Conservation (phyloP, 2,888 invertebrate genomes). For the Hedya salicella region DNA sequence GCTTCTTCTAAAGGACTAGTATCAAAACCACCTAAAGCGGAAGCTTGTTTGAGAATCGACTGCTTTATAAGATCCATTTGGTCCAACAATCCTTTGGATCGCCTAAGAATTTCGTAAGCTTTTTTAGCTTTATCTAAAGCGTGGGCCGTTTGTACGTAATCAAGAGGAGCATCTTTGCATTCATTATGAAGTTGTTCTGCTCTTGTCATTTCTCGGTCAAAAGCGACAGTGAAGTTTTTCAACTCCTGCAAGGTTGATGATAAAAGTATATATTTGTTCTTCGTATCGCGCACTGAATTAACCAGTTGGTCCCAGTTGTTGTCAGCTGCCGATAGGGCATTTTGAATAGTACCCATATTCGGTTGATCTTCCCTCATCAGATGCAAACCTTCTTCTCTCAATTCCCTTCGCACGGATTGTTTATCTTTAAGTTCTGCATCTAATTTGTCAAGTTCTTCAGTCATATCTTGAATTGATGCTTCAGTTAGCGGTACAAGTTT, state of each 20-base stretch:
- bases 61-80: slow-evolving; percentile 91
- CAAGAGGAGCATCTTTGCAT: slow-evolving; percentile 88
- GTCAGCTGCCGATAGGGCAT: slow-evolving; percentile 90
- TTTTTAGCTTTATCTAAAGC: slow-evolving; percentile 91
- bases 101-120: slow-evolving; percentile 89
- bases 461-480: slow-evolving; percentile 78
- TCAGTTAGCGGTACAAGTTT: slow-evolving; percentile 77
- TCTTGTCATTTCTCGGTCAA: slow-evolving; percentile 88
- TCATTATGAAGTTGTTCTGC: slow-evolving; percentile 87
- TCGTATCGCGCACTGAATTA: slow-evolving; percentile 89
- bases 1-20: slow-evolving; percentile 85
- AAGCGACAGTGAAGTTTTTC: slow-evolving; percentile 88
- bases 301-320: slow-evolving; percentile 92
- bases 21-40: slow-evolving; percentile 88
- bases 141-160: slow-evolving; percentile 89
- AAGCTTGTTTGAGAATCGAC: slow-evolving; percentile 88
- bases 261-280: slow-evolving; percentile 89
- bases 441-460: slow-evolving; percentile 82
- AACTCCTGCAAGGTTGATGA: slow-evolving; percentile 90
- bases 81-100: slow-evolving; percentile 90
- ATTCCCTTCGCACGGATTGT: slow-evolving; percentile 87
- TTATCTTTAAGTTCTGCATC: slow-evolving; percentile 85
- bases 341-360: slow-evolving; percentile 92
- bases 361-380: slow-evolving; percentile 93
- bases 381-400: slow-evolving; percentile 91